A percentile compares a stretch with the other conserved stretches of the same genome.
Conservation (phyloP, 1,140 invertebrate species). For the Bombus huntii region DNA sequence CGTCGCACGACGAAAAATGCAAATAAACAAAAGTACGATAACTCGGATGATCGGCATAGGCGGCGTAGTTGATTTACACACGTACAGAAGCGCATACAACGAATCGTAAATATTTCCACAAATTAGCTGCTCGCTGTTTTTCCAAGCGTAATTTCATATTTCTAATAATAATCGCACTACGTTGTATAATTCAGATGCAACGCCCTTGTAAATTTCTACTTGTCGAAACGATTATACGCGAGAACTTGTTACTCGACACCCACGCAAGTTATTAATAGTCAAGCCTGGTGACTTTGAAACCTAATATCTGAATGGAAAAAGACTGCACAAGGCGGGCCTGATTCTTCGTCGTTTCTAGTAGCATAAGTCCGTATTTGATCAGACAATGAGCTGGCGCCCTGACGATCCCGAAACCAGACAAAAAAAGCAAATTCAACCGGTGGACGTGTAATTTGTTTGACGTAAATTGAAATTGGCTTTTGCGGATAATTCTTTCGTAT, state of each 20-base stretch:
- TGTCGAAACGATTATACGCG: constrained; percentile 54
- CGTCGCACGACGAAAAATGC: background rate
- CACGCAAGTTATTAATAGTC: constrained; percentile 64
- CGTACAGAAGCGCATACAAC: background rate
- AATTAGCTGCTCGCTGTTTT: background rate
- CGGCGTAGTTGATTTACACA: background rate
- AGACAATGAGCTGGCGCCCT: background rate
- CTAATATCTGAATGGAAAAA: constrained; percentile 68
- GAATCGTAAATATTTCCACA: background rate
- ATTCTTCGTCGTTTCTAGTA: constrained; percentile 10
- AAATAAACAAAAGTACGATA: constrained; percentile 40
- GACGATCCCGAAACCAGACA: background rate
- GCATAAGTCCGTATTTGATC: constrained; percentile 5
- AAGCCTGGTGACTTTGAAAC: constrained; percentile 65
- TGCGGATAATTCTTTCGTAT: background rate
- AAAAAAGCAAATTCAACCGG: too few species aligned
- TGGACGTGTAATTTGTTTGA: background rate
- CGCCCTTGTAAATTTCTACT: constrained; percentile 28
- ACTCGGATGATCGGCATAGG: background rate
- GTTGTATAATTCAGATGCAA: constrained; percentile 21
- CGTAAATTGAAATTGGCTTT: background rate
- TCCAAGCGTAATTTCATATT: background rate
- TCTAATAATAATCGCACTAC: background rate
- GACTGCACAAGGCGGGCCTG: constrained; percentile 17
- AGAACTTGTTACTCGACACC: constrained; percentile 56